These are phyloP conservation scores for Podiceps cristatus DNA, from an alignment of 2,113 vertebrate genomes.

Conservation along the genomic window DNA sequence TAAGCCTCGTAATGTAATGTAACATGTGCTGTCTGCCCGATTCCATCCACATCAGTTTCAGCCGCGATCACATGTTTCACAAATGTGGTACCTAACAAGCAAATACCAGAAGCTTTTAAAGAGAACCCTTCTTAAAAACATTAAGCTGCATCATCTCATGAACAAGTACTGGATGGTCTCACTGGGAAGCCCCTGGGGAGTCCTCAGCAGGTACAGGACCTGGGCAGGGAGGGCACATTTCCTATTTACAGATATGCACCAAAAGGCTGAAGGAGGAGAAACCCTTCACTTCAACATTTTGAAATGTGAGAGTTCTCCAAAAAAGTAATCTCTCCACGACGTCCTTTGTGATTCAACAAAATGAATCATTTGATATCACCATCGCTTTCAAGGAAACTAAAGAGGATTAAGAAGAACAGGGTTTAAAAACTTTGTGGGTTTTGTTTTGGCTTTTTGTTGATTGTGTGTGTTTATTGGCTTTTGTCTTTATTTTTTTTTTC, in stretches of 20 bases:
- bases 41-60: not conserved
- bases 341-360: not conserved
- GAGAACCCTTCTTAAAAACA: not conserved
- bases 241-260: not conserved
- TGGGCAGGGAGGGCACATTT: not conserved
- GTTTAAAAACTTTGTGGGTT: not conserved
- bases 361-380: not conserved
- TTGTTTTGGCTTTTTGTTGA: no score
- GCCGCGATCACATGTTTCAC: not conserved
- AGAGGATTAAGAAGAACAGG: fast-evolving
- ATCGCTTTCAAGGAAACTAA: not conserved
- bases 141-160: not conserved
- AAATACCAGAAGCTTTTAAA: not conserved
- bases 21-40: not conserved
- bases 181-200: fast-evolving
- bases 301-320: not conserved
- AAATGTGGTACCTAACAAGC: not conserved
- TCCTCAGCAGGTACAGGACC: not conserved
- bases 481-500: not conserved
- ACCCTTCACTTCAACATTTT: not conserved
- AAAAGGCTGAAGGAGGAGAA: not conserved
- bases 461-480: not conserved
- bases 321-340: not conserved
- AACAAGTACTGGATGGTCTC: not conserved
- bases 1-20: not conserved